A percentile compares a stretch with the other conserved stretches of the same genome.
Conservation (phyloP, 2,797 vertebrate species). For the Falco berigora region DNA sequence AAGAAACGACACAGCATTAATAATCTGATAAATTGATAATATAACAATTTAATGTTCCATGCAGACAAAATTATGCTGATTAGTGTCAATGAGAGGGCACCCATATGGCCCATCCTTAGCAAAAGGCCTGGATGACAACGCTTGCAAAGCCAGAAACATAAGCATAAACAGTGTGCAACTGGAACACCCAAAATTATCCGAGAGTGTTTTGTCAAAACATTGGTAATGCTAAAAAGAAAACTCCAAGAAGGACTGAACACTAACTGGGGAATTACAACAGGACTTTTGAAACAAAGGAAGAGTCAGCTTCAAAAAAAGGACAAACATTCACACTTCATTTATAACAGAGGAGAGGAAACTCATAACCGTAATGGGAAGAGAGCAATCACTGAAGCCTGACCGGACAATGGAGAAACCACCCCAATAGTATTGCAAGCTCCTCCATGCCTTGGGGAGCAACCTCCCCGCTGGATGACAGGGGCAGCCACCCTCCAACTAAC, state of each 20-base stretch:
- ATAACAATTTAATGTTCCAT: not conserved
- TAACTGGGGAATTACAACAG: not conserved
- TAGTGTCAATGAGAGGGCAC: not conserved
- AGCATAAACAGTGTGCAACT: fast-evolving
- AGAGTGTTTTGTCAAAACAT: not conserved
- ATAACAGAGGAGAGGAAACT: not conserved
- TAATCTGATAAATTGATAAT: not conserved
- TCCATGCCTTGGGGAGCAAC: not conserved
- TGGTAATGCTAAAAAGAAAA: not conserved
- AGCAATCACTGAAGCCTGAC: not conserved
- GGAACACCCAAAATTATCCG: not conserved
- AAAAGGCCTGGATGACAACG: not conserved
- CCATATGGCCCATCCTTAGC: not conserved
- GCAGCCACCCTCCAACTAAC: not conserved
- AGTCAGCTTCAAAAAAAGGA: not conserved
- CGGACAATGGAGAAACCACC: fast-evolving
- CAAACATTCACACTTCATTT: not conserved
- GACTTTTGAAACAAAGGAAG: not conserved
- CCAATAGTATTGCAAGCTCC: fast-evolving
- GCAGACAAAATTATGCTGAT: not conserved
- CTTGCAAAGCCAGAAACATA: not conserved
- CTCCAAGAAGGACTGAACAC: not conserved
- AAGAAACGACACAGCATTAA: not conserved
- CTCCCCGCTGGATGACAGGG: not conserved
- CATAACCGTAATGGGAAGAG: not conserved